Conservation (phyloP, 2,888 invertebrate species). For the Notodonta dromedarius region DNA sequence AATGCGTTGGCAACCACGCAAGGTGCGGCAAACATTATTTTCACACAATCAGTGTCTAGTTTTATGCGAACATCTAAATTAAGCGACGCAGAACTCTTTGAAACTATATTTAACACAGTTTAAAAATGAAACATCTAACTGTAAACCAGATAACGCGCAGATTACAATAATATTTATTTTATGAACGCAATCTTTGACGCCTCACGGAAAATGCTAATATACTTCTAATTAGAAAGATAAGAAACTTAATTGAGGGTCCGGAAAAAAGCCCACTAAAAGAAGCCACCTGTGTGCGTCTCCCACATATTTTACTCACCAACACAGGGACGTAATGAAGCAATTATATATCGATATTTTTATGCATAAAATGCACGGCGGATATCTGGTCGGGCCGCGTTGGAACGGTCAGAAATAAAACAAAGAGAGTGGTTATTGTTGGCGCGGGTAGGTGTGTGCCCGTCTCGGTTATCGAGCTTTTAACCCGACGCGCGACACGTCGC, state of each 20-base stretch:
- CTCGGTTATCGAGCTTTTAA: slow-evolving; percentile 84
- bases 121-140: slow-evolving; percentile 24
- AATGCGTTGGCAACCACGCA: slow-evolving; percentile 34
- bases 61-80: slow-evolving; percentile 30
- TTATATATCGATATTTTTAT: slow-evolving; percentile 85
- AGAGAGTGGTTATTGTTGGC: slow-evolving; percentile 79
- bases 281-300: slow-evolving; percentile 77
- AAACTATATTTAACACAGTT: slow-evolving; percentile 22
- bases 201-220: slow-evolving; percentile 39
- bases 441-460: slow-evolving; percentile 78
- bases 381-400: slow-evolving; percentile 70
- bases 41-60: slow-evolving; percentile 30
- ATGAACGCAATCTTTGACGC: slow-evolving; percentile 30
- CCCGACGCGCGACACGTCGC: slow-evolving; percentile 81
- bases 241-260: slow-evolving; percentile 31
- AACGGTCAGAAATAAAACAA: slow-evolving; percentile 79
- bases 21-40: slow-evolving; percentile 25
- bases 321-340: slow-evolving; percentile 84
- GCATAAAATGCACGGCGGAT: slow-evolving; percentile 83
- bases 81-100: slow-evolving; percentile 23
- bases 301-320: slow-evolving; percentile 84
- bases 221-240: slow-evolving; percentile 47
- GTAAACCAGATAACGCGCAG: slow-evolving; percentile 26
- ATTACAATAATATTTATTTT: slow-evolving; percentile 32
- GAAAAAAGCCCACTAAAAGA: slow-evolving; percentile 33